Conservation (phyloP, 2,113 vertebrate species). For the Herpetotheres cachinnans region DNA sequence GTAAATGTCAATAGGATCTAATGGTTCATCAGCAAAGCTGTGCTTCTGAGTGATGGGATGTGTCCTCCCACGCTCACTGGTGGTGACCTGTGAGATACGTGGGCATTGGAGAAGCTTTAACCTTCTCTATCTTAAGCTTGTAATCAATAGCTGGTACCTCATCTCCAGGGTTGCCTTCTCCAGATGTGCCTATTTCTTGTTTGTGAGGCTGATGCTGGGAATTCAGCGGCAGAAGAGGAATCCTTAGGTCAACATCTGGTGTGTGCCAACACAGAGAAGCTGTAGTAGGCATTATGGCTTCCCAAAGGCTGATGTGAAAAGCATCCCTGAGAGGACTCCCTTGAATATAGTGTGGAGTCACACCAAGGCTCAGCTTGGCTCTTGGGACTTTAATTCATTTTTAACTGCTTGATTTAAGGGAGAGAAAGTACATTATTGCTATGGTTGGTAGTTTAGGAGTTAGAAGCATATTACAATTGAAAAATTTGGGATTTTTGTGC, state of each 20-base stretch:
- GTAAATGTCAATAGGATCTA: not conserved
- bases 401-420: not conserved
- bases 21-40: not conserved
- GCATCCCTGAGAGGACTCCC: not conserved
- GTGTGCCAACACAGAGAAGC: not conserved
- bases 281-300: not conserved
- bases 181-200: not conserved
- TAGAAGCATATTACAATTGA: not conserved
- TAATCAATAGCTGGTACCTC: not conserved
- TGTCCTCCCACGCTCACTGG: not conserved
- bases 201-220: not conserved
- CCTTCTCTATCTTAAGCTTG: not conserved
- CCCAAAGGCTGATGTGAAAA: not conserved
- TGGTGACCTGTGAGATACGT: not conserved
- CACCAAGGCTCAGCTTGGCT: not conserved
- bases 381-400: not conserved
- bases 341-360: not conserved
- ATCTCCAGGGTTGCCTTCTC: not conserved
- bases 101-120: not conserved
- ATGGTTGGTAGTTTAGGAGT: not conserved
- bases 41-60: rapidly evolving
- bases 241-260: not conserved
- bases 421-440: rapidly evolving
- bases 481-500: not conserved
- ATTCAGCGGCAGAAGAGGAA: not conserved